These are phyloP conservation scores for Drosophila limbata DNA, from an alignment of 2,888 invertebrate genomes.

Conservation along the genomic window DNA sequence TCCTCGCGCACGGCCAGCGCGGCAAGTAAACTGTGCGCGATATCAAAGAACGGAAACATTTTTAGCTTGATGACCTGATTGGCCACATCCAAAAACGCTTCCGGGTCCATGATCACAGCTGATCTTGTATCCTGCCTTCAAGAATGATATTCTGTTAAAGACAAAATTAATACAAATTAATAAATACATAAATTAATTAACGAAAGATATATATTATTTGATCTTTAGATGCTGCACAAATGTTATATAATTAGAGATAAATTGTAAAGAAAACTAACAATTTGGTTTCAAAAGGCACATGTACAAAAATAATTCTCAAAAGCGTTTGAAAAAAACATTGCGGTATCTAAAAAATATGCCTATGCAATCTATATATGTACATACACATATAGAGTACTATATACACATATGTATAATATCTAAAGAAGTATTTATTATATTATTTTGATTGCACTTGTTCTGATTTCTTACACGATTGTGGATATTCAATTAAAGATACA, in stretches of 20 bases:
- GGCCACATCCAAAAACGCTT: conserved; percentile 98
- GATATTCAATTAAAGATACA: conserved; percentile 30
- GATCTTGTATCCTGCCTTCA: conserved; percentile 67
- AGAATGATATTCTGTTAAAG: conserved; percentile 52
- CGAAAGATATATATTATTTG: background rate
- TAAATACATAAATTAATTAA: background rate
- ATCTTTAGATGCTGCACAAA: background rate
- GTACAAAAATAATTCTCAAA: conserved; percentile 39
- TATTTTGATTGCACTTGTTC: conserved; percentile 21
- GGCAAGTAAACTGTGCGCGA: conserved; percentile 97
- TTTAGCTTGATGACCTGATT: conserved; percentile 99
- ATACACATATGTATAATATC: conserved; percentile 3
- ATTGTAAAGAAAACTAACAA: conserved; percentile 26
- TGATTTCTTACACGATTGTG: conserved; percentile 37
- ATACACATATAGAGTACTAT: conserved; percentile 12
- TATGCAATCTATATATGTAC: conserved; percentile 17
- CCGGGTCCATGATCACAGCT: conserved; percentile 92
- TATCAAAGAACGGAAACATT: conserved; percentile 99
- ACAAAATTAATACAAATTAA: background rate
- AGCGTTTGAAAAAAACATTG: conserved; percentile 13
- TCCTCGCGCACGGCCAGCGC: conserved; percentile 97
- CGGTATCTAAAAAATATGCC: conserved; percentile 23
- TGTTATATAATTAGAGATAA: conserved; percentile 54
- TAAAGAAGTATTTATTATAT: conserved; percentile 1
- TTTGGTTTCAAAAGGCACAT: conserved; percentile 18